phyloP scores from a whole-genome alignment of 2,888 invertebrate species.

The Papilio protenor region DNA sequence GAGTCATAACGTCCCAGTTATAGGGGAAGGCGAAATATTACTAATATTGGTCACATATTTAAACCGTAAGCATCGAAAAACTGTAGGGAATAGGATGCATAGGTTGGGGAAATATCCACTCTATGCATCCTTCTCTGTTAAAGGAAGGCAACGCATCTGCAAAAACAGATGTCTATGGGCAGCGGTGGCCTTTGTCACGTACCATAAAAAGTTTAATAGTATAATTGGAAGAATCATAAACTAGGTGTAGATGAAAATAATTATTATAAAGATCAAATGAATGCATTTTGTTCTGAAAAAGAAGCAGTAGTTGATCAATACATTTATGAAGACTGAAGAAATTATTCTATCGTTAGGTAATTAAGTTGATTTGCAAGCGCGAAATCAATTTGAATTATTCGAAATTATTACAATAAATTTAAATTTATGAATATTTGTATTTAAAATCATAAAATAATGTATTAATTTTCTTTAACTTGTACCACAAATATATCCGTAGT shows the following conservation, averaged over 20 bases:
- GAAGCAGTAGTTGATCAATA: not conserved
- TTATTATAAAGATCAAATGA: not conserved
- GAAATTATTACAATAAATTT: not conserved
- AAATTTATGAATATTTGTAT: not conserved
- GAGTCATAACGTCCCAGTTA: slow-evolving; percentile 35
- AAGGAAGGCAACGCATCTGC: too few relatives aligned
- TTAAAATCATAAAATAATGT: not conserved
- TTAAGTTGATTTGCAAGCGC: too few relatives aligned
- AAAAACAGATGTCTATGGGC: too few relatives aligned
- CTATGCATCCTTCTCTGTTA: too few relatives aligned
- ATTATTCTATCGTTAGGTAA: too few relatives aligned
- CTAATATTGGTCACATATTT: slow-evolving; percentile 1
- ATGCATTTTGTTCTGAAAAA: not conserved
- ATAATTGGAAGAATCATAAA: not conserved
- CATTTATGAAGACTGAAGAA: not conserved
- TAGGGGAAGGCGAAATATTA: slow-evolving; percentile 33
- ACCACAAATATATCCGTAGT: slow-evolving; percentile 24
- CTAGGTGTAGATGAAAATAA: not conserved
- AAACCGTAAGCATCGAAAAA: not conserved
- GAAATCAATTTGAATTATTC: too few relatives aligned
- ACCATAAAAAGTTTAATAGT: not conserved
- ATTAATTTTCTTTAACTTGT: slow-evolving; percentile 10
- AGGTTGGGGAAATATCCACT: too few relatives aligned
- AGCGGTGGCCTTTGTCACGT: too few relatives aligned
- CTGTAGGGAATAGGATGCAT: not conserved